Evolutionary conservation across 2,797 vertebrate species (phyloP).

Genomic region (Apogon hyalosoma): DNA sequence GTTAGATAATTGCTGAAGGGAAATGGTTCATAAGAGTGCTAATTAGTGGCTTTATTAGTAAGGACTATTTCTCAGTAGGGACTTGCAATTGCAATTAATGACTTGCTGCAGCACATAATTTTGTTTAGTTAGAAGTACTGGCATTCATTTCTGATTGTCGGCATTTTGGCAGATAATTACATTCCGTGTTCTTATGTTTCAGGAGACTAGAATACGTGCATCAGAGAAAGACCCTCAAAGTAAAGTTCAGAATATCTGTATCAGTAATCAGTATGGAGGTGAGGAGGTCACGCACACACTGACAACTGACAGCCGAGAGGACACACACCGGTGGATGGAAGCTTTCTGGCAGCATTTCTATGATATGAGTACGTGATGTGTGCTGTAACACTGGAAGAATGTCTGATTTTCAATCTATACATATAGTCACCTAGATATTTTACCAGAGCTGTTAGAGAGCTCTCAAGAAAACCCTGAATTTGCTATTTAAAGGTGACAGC

Average conservation of each 20-base stretch:
- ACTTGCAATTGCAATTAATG: slow-evolving; percentile 49
- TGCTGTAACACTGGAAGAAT: neutral
- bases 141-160: slow-evolving; percentile 33
- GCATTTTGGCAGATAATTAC: slow-evolving; percentile 33
- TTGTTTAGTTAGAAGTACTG: slow-evolving; percentile 36
- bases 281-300: slow-evolving; percentile 92
- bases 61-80: slow-evolving; percentile 49
- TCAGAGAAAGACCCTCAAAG: slow-evolving; percentile 86
- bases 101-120: slow-evolving; percentile 49
- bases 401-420: neutral
- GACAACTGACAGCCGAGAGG: slow-evolving; percentile 85
- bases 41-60: slow-evolving; percentile 63
- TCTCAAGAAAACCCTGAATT: neutral
- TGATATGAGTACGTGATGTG: slow-evolving; percentile 91
- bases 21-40: slow-evolving; percentile 62
- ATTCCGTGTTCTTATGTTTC: slow-evolving; percentile 28
- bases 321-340: slow-evolving; percentile 93
- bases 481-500: slow-evolving; percentile 9
- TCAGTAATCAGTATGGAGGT: slow-evolving; percentile 91
- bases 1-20: slow-evolving; percentile 61
- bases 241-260: slow-evolving; percentile 87
- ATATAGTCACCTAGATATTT: neutral
- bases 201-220: slow-evolving; percentile 93
- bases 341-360: slow-evolving; percentile 96
- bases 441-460: neutral